Evolutionary conservation across 2,888 invertebrate genomes (phyloP), one percentile per base, ranked within the genome.

Genomic region (Tetragonula carbonaria): DNA sequence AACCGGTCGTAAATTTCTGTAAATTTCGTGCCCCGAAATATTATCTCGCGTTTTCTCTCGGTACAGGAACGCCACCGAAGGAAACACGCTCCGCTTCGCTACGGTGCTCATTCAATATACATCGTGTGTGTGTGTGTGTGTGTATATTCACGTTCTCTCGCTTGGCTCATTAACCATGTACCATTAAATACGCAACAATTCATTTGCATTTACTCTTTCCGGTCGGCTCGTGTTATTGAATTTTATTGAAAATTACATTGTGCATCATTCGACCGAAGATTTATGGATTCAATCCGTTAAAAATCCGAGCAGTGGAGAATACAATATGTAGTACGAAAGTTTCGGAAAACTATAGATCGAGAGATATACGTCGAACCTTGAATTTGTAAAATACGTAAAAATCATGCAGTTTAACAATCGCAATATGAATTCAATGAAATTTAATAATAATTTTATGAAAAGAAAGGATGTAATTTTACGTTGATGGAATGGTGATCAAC

Each of bases 1-100:
- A 57, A 77, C 82, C 66, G 75, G 66, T 86, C 86, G 77, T 86
- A 86, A 86, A 82, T 86, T 86, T 86, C 86, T 79, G 72, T 77
- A 77, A 85, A 85, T 85, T 59, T 77, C 79, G 84, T 79, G 74
- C 50, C 68, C 50, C 65, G 79, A 74, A 80, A 84, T 80, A 79
- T 84, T 84, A 79, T 85, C 79, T 66, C 18, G 28, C 23, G 68
- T 53, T 38, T 33, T 33, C 33, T 33, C 70, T 16, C 33, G 45
- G 68, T 65, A 51, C 53, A 62, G 50, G 55, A 51, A 38, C 74
- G 53, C 38, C 62, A 33, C 50, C 23, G 51, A 33, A n/a, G 51
- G n/a, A n/a, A 53, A 63, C 33, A 13, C 8, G 51, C 18, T 21
- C 70, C 11, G 18, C 50, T 28, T 45, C 45, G 66, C 33, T 67